A percentile compares a stretch with the other conserved stretches of the same genome.
phyloP scores from a whole-genome alignment of 2,797 vertebrate genomes.

The Momotus momota region DNA sequence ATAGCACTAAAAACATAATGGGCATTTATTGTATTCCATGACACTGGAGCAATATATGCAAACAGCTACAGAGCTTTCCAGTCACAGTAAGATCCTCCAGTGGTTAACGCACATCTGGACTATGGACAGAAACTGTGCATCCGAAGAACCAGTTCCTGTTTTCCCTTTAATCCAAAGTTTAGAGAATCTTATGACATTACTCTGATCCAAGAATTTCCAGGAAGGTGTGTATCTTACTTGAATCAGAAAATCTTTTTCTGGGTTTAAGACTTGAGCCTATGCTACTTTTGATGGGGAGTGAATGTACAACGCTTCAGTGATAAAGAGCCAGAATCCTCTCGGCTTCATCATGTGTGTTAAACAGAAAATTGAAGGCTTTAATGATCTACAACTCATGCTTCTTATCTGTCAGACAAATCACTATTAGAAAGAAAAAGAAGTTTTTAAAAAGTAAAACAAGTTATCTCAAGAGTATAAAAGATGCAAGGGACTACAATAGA shows the following conservation, averaged over 20 bases:
- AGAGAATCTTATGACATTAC: not conserved
- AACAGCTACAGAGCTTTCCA: not conserved
- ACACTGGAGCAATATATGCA: not conserved
- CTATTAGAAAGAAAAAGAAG: not conserved
- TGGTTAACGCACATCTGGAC: not conserved
- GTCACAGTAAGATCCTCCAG: not conserved
- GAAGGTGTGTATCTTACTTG: not conserved
- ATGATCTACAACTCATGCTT: not conserved
- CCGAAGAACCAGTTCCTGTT: not conserved
- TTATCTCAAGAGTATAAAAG: not conserved
- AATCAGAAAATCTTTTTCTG: not conserved
- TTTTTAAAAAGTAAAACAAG: not conserved
- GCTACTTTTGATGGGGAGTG: not conserved
- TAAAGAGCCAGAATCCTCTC: not conserved
- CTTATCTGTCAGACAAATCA: not conserved
- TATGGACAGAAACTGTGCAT: not conserved
- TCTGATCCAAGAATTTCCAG: not conserved
- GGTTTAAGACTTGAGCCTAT: not conserved
- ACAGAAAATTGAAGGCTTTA: not conserved
- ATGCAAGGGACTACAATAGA: not conserved
- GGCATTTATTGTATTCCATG: not conserved
- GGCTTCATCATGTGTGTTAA: not conserved
- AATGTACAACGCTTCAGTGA: not conserved
- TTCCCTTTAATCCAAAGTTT: not conserved
- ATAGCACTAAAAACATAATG: not conserved